Percentiles rank a stretch among this genome's conserved stretches.
Evolutionary conservation across 2,113 vertebrate species (phyloP).

Genomic region (Vicugna pacos): DNA sequence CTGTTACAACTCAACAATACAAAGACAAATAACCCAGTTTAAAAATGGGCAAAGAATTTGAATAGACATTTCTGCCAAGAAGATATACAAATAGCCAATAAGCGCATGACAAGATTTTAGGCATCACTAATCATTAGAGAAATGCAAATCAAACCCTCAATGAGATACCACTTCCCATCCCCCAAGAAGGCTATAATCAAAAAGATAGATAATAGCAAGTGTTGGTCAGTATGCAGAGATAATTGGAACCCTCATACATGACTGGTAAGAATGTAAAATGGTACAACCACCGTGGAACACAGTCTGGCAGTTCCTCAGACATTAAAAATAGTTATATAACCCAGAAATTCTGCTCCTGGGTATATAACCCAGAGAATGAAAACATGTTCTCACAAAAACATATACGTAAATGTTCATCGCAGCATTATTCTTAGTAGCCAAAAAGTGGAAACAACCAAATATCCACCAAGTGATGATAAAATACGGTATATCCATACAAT

Average conservation of each 20-base stretch:
- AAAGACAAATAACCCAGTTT: background rate
- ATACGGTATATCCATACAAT: background rate
- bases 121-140: background rate
- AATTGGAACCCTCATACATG: background rate
- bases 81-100: background rate
- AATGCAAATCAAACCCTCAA: background rate
- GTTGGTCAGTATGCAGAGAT: background rate
- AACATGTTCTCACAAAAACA: background rate
- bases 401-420: background rate
- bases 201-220: background rate
- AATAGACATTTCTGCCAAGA: no score
- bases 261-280: background rate
- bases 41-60: no score
- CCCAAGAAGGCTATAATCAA: background rate
- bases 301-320: no score
- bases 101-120: background rate
- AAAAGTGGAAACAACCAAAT: background rate
- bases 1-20: background rate
- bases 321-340: background rate
- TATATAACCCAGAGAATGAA: constrained; percentile 9
- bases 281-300: no score
- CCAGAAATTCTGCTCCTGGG: background rate
- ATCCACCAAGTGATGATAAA: background rate
- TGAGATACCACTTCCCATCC: background rate
- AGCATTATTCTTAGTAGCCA: background rate